Conservation (phyloP, 2,113 vertebrate genomes). For the Phocoena sinus region DNA sequence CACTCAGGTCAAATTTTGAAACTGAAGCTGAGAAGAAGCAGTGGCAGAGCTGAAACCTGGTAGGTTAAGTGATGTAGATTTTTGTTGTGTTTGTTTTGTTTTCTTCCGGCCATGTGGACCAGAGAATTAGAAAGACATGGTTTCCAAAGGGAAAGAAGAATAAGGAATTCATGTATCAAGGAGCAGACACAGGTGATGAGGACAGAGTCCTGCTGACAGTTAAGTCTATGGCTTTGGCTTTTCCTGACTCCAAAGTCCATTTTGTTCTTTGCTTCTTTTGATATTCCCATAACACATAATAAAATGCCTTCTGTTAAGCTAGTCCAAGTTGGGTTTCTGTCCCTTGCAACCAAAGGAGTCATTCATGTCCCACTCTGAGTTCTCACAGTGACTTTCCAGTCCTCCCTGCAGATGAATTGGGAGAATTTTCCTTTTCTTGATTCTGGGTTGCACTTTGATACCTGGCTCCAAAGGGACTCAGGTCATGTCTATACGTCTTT, state of each 20-base stretch:
- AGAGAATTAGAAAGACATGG: background rate
- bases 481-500: fast-evolving
- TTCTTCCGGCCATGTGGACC: background rate
- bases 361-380: fast-evolving
- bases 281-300: fast-evolving
- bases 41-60: background rate
- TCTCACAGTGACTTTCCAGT: fast-evolving
- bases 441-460: too few species aligned
- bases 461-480: background rate
- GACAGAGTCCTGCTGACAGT: background rate
- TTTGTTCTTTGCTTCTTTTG: background rate
- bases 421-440: background rate
- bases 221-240: fast-evolving
- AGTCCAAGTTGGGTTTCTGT: background rate
- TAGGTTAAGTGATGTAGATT: background rate
- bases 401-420: fast-evolving
- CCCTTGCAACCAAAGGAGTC: too few species aligned
- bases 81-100: background rate
- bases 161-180: fast-evolving
- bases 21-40: background rate
- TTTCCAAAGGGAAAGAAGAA: background rate
- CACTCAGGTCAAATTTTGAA: too few species aligned
- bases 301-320: too few species aligned
- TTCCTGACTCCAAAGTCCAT: background rate
- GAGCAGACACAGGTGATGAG: background rate